Conservation (phyloP, 2,888 invertebrate genomes). For the Arge pagana region DNA sequence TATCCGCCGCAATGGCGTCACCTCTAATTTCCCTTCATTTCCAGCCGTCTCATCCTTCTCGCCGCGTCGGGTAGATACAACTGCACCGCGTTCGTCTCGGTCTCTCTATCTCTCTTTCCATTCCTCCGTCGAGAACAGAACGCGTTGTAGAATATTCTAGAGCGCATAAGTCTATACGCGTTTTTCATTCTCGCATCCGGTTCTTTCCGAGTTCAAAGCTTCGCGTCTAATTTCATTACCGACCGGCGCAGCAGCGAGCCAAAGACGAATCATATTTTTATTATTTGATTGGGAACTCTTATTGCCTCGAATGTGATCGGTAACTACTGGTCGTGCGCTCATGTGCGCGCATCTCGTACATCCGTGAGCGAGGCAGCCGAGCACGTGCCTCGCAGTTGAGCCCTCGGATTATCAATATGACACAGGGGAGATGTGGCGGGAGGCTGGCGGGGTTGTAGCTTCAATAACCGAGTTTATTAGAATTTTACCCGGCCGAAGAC, state of each 20-base stretch:
- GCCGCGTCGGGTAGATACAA: too few relatives aligned
- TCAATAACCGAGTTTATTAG: slow-evolving; percentile 21
- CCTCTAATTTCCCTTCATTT: too few relatives aligned
- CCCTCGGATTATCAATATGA: slow-evolving; percentile 57
- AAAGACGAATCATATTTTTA: slow-evolving; percentile 39
- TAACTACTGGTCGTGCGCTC: too few relatives aligned
- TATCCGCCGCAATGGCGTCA: too few relatives aligned
- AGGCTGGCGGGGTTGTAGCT: neutral
- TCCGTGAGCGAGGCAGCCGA: slow-evolving; percentile 9
- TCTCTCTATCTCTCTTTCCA: neutral
- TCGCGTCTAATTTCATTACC: slow-evolving; percentile 17
- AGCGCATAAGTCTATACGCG: too few relatives aligned
- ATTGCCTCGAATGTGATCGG: too few relatives aligned
- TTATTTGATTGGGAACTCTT: slow-evolving; percentile 48
- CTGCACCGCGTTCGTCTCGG: neutral
- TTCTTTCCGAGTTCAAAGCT: neutral
- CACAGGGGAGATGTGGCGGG: slow-evolving; percentile 35
- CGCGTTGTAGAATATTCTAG: too few relatives aligned
- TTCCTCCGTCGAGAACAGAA: neutral
- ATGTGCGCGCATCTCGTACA: too few relatives aligned
- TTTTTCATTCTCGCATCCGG: neutral
- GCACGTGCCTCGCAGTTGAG: slow-evolving; percentile 54
- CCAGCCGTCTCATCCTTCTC: too few relatives aligned
- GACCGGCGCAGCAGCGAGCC: slow-evolving; percentile 23
- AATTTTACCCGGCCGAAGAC: neutral